Evolutionary conservation across 1,140 invertebrate species (phyloP).

Genomic region (Chrysomallon squamiferum): DNA sequence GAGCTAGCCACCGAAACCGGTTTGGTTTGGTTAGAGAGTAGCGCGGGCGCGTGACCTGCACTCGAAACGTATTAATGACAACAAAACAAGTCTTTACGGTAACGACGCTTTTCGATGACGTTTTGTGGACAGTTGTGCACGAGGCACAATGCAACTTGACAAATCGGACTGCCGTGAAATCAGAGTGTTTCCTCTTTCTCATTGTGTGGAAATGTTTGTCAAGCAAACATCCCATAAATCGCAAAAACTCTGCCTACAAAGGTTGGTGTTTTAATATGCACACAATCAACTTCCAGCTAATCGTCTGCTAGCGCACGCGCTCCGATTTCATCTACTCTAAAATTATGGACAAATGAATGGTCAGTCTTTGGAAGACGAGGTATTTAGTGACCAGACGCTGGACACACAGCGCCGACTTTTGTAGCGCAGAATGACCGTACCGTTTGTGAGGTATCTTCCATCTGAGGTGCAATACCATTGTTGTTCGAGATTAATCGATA

Average conservation of each 20-base stretch:
- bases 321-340: neutral
- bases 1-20: too few species aligned
- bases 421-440: neutral
- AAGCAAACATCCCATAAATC: conserved; percentile 1
- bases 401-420: neutral
- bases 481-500: neutral
- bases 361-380: neutral
- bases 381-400: neutral
- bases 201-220: conserved; percentile 5
- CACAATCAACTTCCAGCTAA: neutral
- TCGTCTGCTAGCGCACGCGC: conserved; percentile 1
- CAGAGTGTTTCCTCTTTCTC: neutral
- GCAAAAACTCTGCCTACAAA: neutral
- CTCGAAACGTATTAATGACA: too few species aligned
- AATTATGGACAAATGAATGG: neutral
- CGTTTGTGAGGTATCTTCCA: neutral
- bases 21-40: neutral
- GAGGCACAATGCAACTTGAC: neutral
- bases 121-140: neutral
- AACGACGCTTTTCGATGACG: neutral
- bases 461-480: conserved; percentile 1
- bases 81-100: neutral
- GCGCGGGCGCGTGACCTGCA: neutral
- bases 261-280: neutral
- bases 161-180: neutral